Conservation (phyloP, 2,113 vertebrate species). For the Orthochromis indermauri region DNA sequence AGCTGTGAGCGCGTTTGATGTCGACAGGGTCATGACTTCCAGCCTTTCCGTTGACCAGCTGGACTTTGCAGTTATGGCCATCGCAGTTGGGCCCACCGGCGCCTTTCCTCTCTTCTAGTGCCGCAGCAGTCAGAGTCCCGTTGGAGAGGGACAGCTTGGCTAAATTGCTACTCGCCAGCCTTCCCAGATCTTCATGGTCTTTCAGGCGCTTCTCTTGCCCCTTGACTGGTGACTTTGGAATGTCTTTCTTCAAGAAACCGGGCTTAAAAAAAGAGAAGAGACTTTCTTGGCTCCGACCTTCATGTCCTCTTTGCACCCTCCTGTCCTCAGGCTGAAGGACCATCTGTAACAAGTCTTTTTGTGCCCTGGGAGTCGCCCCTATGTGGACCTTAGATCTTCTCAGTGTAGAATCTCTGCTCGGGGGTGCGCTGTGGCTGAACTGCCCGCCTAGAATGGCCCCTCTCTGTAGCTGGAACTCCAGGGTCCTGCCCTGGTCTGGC, state of each 20-base stretch:
- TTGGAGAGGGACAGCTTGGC: constrained; percentile 62
- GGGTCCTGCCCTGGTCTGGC: constrained; percentile 48
- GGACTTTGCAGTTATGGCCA: constrained; percentile 8
- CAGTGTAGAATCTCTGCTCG: constrained; percentile 67
- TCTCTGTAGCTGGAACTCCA: constrained; percentile 51
- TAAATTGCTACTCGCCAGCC: neutral
- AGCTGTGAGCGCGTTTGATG: constrained; percentile 75
- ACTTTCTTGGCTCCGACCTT: constrained; percentile 57
- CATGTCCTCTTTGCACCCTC: constrained; percentile 19
- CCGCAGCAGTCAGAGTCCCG: constrained; percentile 38
- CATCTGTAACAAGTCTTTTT: constrained; percentile 25
- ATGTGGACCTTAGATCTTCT: constrained; percentile 22
- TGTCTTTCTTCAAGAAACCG: constrained; percentile 70
- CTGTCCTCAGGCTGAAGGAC: constrained; percentile 16
- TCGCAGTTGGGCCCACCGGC: neutral
- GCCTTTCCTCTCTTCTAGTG: constrained; percentile 26
- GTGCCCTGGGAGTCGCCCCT: neutral
- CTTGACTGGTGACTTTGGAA: constrained; percentile 31
- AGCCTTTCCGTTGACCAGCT: constrained; percentile 36
- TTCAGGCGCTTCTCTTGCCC: constrained; percentile 20
- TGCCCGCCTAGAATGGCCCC: constrained; percentile 14
- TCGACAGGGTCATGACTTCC: constrained; percentile 28
- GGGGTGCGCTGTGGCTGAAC: constrained; percentile 52
- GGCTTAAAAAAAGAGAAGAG: constrained; percentile 70
- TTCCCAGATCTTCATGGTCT: constrained; percentile 25